Percentiles rank a stretch among this genome's conserved stretches.
Conservation (phyloP, 2,113 vertebrate species). For the Tragelaphus strepsiceros region DNA sequence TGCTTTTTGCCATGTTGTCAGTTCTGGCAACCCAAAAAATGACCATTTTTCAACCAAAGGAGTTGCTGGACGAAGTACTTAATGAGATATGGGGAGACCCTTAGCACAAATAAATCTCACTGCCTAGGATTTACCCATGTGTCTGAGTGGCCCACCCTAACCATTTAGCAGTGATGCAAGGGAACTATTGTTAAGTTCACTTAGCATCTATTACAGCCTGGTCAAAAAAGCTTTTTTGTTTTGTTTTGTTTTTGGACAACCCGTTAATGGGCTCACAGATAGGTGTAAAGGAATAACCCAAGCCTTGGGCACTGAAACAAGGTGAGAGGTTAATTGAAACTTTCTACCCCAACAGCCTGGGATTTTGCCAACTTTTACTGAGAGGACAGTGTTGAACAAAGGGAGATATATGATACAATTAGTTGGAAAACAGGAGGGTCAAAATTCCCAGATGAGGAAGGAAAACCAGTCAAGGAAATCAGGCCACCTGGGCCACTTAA, state of each 20-base stretch:
- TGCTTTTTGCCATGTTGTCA: slow-evolving; percentile 82
- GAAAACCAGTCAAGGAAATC: slow-evolving; percentile 81
- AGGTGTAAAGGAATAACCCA: slow-evolving; percentile 95
- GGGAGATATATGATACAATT: slow-evolving; percentile 96
- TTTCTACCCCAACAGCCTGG: slow-evolving; percentile 91
- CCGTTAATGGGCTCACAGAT: slow-evolving; percentile 93
- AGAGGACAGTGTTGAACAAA: slow-evolving; percentile 86
- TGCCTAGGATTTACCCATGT: slow-evolving; percentile 75
- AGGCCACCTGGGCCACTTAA: slow-evolving; percentile 81
- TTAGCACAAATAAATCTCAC: slow-evolving; percentile 77
- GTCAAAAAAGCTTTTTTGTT: slow-evolving; percentile 91
- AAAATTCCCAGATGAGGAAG: slow-evolving; percentile 85
- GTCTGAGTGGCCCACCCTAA: slow-evolving; percentile 70
- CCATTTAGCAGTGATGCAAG: slow-evolving; percentile 83
- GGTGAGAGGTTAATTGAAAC: slow-evolving; percentile 96
- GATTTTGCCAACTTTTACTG: slow-evolving; percentile 92
- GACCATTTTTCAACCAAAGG: slow-evolving; percentile 80
- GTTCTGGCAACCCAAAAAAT: slow-evolving; percentile 79
- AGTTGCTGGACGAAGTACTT: slow-evolving; percentile 67
- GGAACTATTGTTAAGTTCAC: slow-evolving; percentile 89
- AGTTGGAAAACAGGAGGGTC: slow-evolving; percentile 88
- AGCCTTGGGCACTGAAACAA: slow-evolving; percentile 87
- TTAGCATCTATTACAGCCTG: slow-evolving; percentile 93
- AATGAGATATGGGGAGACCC: slow-evolving; percentile 66
- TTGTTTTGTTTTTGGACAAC: slow-evolving; percentile 81